These are phyloP conservation scores for Mohoua ochrocephala DNA, from an alignment of 2,113 vertebrate species.

Conservation along the genomic window DNA sequence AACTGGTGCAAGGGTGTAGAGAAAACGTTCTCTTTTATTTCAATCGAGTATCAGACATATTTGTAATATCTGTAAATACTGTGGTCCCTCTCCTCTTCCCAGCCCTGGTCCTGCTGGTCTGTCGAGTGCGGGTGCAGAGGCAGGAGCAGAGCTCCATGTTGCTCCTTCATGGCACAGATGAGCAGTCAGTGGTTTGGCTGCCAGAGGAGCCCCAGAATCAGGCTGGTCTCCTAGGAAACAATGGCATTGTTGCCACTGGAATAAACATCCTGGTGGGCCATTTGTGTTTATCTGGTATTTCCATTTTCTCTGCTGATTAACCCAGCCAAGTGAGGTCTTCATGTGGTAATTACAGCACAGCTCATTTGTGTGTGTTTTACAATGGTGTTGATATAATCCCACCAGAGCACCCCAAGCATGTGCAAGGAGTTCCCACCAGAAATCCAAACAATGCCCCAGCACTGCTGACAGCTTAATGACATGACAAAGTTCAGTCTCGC, in stretches of 20 bases:
- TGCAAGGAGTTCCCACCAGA: constrained; percentile 80
- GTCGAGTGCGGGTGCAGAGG: not conserved
- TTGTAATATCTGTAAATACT: not conserved
- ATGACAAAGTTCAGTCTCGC: constrained; percentile 81
- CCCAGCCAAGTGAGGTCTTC: constrained; percentile 41
- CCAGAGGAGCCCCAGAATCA: not conserved
- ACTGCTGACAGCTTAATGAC: constrained; percentile 85
- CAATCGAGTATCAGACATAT: not conserved
- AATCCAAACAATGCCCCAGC: constrained; percentile 76
- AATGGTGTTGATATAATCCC: constrained; percentile 82
- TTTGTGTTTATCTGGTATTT: constrained; percentile 47
- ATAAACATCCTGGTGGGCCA: constrained; percentile 26
- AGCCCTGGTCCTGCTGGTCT: not conserved
- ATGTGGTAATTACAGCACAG: constrained; percentile 66
- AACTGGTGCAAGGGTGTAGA: not conserved
- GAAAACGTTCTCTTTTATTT: not conserved
- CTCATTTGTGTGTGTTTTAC: constrained; percentile 76
- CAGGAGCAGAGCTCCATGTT: not conserved
- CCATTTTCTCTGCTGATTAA: constrained; percentile 63
- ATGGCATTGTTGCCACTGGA: constrained; percentile 27
- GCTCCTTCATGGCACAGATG: not conserved
- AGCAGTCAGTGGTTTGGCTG: not conserved
- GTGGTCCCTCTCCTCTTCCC: not conserved
- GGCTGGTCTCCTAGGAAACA: not conserved
- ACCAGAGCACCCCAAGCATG: constrained; percentile 71